A percentile compares a stretch with the other conserved stretches of the same genome.
Conservation (phyloP, 2,888 invertebrate species). For the Dicyrtoma fusca region DNA sequence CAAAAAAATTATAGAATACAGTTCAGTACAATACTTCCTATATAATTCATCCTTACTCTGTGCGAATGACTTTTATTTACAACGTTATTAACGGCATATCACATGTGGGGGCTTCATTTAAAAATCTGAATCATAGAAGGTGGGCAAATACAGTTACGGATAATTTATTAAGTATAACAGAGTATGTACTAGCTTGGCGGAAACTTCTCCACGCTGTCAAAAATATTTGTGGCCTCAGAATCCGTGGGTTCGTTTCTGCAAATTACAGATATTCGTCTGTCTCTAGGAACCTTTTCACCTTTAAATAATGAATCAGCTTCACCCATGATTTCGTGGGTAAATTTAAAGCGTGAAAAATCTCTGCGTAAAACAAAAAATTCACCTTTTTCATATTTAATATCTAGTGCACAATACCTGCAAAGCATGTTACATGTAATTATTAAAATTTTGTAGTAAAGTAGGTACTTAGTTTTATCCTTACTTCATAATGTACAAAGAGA, state of each 20-base stretch:
- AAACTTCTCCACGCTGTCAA: slow-evolving; percentile 12
- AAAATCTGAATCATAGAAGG: no score
- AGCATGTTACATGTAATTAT: slow-evolving; percentile 41
- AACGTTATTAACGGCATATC: no score
- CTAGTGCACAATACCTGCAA: no score
- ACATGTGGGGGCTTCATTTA: no score
- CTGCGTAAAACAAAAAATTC: slow-evolving; percentile 61
- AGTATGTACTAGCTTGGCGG: not conserved
- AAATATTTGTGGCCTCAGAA: slow-evolving; percentile 1
- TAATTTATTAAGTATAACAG: no score
- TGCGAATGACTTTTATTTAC: no score
- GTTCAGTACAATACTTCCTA: no score
- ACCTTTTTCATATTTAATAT: slow-evolving; percentile 14
- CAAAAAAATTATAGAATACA: not conserved
- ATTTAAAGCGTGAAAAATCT: slow-evolving; percentile 79
- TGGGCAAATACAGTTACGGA: no score
- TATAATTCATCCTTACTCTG: no score
- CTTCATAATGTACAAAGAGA: slow-evolving; percentile 93
- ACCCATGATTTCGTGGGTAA: slow-evolving; percentile 85
- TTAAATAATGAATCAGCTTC: slow-evolving; percentile 70
- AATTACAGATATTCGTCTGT: slow-evolving; percentile 79
- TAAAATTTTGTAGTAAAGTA: not conserved
- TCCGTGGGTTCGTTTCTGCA: slow-evolving; percentile 71
- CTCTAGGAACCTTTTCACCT: slow-evolving; percentile 65
- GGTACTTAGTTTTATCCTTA: slow-evolving; percentile 58